Evolutionary conservation across 2,888 invertebrate species (phyloP), one percentile per base, ranked within the genome.

Genomic region (Melieria omissa): DNA sequence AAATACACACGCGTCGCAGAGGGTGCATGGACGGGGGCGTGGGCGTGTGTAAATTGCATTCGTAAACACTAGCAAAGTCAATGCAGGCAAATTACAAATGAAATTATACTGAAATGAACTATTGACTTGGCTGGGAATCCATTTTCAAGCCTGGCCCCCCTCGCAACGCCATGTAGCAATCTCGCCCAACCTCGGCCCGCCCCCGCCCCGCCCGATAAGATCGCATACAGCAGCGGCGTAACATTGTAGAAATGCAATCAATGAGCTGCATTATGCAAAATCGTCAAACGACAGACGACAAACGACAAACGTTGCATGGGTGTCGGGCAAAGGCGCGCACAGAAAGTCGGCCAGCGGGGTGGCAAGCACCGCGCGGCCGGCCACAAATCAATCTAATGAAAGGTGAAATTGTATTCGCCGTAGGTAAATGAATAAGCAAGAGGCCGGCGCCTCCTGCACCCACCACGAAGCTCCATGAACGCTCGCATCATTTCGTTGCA

Each of bases 321-420:
- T 29, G 29, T 3, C 29, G 3, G 29, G 29, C 29, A 29, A 29
- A 29, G 29, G 29, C 29, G 29, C 3, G 29, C 29, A 3, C 3
- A 29, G 29, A 29, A 29, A 29, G 29, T 29, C 29, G 29, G 29
- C 2, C 29, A 29, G 29, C 29, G 29, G 29, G 29, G 29, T 29
- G 29, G 16, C 16, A 2, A 16, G 16, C 1, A 2, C 16, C 16
- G 16, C 16, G 16, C 16, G 16, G 16, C 16, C 16, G 16, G 29
- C 29, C 29, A 29, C 58, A 69, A 75, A 62, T 67, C 60, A 64
- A 64, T 72, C 73, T 74, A 73, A 74, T 75, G 73, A 72, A 74
- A 76, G 75, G 75, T 75, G 73, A 70, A 78, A 78, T 76, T 74
- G 73, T 74, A 78, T 78, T 77, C 76, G 14, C 69, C 14, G 52